These are phyloP conservation scores for Tribolium madens DNA, from an alignment of 1,140 invertebrate species.

Conservation along the genomic window DNA sequence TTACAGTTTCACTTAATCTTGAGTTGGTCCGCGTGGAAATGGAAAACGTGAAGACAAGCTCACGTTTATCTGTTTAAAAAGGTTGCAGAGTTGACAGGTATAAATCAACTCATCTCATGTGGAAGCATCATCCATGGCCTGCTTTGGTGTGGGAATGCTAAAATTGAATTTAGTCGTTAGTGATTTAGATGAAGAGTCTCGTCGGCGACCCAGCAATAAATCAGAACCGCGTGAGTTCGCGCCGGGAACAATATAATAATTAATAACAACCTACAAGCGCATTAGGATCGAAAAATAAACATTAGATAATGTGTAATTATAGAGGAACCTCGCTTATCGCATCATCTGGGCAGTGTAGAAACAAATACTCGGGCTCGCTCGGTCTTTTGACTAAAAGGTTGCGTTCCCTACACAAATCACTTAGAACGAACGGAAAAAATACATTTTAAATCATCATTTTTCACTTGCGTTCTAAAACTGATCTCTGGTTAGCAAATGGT, in stretches of 20 bases:
- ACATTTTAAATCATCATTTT: not conserved
- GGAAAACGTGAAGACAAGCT: slow-evolving; percentile 46
- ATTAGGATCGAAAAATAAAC: slow-evolving; percentile 55
- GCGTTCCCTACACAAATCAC: not conserved
- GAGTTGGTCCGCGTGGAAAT: slow-evolving; percentile 22
- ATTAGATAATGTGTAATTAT: slow-evolving; percentile 55
- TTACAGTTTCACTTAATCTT: slow-evolving; percentile 22
- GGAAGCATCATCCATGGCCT: slow-evolving; percentile 44
- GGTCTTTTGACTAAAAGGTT: not conserved
- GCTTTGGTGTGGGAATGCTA: slow-evolving; percentile 51
- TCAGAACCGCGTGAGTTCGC: slow-evolving; percentile 49
- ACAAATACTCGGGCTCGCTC: slow-evolving; percentile 38
- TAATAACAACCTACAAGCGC: slow-evolving; percentile 53
- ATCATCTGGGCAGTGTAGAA: slow-evolving; percentile 41
- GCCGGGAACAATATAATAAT: slow-evolving; percentile 54
- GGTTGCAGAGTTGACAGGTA: slow-evolving; percentile 48
- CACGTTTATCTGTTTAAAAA: slow-evolving; percentile 47
- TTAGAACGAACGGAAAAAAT: not conserved
- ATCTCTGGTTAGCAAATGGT: no score
- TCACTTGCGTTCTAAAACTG: not conserved
- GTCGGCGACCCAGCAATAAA: slow-evolving; percentile 48
- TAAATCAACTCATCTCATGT: slow-evolving; percentile 51
- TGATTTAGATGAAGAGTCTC: slow-evolving; percentile 48
- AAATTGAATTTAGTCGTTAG: slow-evolving; percentile 53
- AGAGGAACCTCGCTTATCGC: slow-evolving; percentile 42